A percentile compares a stretch with the other conserved stretches of the same genome.
Evolutionary conservation across 2,888 invertebrate species (phyloP).

Genomic region (Nephrotoma appendiculata): DNA sequence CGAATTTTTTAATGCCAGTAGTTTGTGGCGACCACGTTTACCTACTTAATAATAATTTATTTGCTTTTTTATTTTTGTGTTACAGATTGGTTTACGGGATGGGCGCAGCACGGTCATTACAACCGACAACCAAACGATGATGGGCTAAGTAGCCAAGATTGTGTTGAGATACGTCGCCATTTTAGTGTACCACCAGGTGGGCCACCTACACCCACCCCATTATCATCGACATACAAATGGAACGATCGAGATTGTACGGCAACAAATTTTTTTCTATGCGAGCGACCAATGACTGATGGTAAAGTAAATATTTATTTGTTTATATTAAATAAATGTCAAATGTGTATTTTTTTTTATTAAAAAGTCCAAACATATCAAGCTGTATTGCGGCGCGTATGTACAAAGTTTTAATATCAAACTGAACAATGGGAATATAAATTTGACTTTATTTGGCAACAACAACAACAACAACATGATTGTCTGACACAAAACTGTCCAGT

Average conservation of each 20-base stretch:
- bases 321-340: neutral
- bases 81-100: constrained; percentile 73
- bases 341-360: neutral
- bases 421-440: too few relatives aligned
- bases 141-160: constrained; percentile 65
- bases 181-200: constrained; percentile 40
- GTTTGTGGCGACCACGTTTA: too few relatives aligned
- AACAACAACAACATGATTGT: neutral
- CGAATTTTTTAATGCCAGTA: too few relatives aligned
- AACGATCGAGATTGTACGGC: constrained; percentile 64
- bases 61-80: constrained; percentile 7
- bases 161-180: constrained; percentile 57
- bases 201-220: constrained; percentile 27
- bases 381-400: neutral
- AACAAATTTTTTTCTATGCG: constrained; percentile 61
- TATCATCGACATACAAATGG: constrained; percentile 56
- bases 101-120: constrained; percentile 50
- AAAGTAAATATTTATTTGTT: constrained; percentile 14
- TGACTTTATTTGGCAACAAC: too few relatives aligned
- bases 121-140: constrained; percentile 68
- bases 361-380: too few relatives aligned
- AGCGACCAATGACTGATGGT: constrained; percentile 52
- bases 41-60: too few relatives aligned
- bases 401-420: neutral
- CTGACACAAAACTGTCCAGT: neutral